Evolutionary conservation across 2,888 invertebrate species (phyloP).

Genomic region (Poecilus cupreus): DNA sequence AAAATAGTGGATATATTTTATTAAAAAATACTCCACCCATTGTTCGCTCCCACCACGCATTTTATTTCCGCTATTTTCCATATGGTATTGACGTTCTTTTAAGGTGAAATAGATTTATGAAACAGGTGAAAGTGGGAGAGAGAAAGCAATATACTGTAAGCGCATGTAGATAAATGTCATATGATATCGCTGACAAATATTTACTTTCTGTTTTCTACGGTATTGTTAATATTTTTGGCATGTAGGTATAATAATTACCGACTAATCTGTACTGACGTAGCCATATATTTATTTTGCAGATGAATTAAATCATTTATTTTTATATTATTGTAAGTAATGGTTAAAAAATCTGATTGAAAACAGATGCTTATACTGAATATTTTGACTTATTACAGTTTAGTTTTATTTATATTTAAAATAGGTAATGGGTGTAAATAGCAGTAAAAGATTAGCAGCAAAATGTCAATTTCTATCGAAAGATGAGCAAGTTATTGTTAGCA

Average conservation of each 20-base stretch:
- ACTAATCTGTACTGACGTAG: slow-evolving; percentile 3
- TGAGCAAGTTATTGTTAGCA: slow-evolving; percentile 79
- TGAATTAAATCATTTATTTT: slow-evolving; percentile 27
- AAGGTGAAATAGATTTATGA: slow-evolving; percentile 32
- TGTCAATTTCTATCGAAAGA: slow-evolving; percentile 79
- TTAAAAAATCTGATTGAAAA: neutral
- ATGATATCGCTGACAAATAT: slow-evolving; percentile 56
- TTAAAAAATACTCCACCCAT: slow-evolving; percentile 24
- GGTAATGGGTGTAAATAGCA: slow-evolving; percentile 75
- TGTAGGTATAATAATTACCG: slow-evolving; percentile 37
- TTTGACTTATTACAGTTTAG: slow-evolving; percentile 50
- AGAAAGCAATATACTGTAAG: slow-evolving; percentile 26
- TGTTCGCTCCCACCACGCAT: slow-evolving; percentile 23
- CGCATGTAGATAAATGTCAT: slow-evolving; percentile 53
- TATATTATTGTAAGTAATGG: slow-evolving; percentile 44
- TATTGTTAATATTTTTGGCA: slow-evolving; percentile 52
- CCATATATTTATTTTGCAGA: slow-evolving; percentile 35
- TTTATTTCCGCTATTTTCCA: slow-evolving; percentile 41
- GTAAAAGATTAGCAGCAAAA: slow-evolving; percentile 80
- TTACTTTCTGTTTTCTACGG: slow-evolving; percentile 47
- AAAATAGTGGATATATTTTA: neutral
- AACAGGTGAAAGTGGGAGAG: neutral
- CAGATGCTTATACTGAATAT: slow-evolving; percentile 34
- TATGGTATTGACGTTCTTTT: slow-evolving; percentile 51
- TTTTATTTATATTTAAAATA: slow-evolving; percentile 27